phyloP scores from a whole-genome alignment of 2,113 vertebrate genomes.

The Nothocercus nigrocapillus region DNA sequence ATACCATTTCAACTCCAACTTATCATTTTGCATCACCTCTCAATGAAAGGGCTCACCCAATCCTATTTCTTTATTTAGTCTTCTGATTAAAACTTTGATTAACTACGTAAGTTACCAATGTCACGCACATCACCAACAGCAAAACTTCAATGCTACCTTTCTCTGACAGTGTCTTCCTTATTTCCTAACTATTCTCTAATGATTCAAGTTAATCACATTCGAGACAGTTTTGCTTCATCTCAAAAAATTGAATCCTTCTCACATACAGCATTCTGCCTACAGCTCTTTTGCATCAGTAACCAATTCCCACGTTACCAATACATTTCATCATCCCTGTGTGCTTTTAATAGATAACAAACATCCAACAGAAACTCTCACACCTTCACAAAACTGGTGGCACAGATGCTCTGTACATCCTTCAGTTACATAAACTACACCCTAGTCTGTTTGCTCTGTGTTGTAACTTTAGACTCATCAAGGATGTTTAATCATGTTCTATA shows the following conservation, averaged over 20 bases:
- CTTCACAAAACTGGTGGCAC: neutral
- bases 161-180: neutral
- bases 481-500: neutral
- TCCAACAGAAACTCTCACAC: neutral
- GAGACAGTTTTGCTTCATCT: neutral
- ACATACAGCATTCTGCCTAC: neutral
- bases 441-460: neutral
- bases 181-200: neutral
- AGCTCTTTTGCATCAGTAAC: neutral
- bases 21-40: neutral
- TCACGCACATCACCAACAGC: neutral
- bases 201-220: neutral
- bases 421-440: neutral
- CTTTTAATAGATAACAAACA: neutral
- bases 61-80: neutral
- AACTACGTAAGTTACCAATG: neutral
- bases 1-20: neutral
- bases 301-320: neutral
- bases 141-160: neutral
- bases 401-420: neutral
- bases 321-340: neutral
- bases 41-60: neutral
- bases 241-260: neutral
- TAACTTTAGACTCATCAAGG: neutral
- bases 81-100: neutral